phyloP scores from a whole-genome alignment of 2,113 vertebrate genomes.

The Heloderma charlesbogerti region DNA sequence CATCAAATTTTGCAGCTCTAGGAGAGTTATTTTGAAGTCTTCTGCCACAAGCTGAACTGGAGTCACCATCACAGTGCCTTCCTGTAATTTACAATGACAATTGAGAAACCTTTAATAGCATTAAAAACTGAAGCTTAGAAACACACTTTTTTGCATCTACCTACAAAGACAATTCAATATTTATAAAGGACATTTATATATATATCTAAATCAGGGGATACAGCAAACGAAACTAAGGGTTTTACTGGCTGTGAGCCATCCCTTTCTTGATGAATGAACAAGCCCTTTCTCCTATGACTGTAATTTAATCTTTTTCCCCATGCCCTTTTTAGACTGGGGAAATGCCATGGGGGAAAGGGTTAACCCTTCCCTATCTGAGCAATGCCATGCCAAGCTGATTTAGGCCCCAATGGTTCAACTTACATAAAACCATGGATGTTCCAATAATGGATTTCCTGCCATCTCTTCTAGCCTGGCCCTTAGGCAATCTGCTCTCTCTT shows the following conservation, averaged over 20 bases:
- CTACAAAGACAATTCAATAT: neutral
- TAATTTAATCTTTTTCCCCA: neutral
- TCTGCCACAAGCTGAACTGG: neutral
- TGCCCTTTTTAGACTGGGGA: neutral
- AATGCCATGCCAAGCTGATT: neutral
- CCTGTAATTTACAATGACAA: slow-evolving; percentile 21
- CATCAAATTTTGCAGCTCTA: slow-evolving; percentile 21
- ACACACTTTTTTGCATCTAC: neutral
- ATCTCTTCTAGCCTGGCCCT: neutral
- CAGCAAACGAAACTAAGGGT: neutral
- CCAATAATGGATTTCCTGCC: neutral
- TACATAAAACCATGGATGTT: neutral
- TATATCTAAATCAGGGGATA: neutral
- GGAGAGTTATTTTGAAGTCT: slow-evolving; percentile 6
- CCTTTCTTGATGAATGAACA: neutral
- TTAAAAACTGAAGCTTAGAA: neutral
- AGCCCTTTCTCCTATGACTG: neutral
- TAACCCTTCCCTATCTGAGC: neutral
- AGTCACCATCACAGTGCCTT: slow-evolving; percentile 17
- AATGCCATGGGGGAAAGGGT: neutral
- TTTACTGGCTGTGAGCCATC: neutral
- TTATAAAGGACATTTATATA: neutral
- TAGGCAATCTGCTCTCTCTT: neutral
- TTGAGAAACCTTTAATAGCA: neutral
- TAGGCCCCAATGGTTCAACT: neutral